Percentiles rank a stretch among this genome's conserved stretches.
These are phyloP conservation scores for Scaptomyza graminum DNA, from an alignment of 1,140 invertebrate genomes.

Conservation along the genomic window DNA sequence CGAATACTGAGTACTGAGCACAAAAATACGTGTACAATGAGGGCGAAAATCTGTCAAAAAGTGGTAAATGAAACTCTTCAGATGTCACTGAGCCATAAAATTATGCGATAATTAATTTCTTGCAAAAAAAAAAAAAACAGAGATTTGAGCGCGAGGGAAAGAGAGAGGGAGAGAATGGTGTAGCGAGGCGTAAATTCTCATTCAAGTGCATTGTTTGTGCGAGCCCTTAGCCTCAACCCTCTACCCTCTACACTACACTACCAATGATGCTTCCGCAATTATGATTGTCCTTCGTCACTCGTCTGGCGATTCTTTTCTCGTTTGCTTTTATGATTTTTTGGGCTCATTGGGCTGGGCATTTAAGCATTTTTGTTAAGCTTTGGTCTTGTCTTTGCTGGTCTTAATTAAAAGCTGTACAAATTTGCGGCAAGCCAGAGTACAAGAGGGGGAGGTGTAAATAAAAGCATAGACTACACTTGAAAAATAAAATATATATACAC, in stretches of 20 bases:
- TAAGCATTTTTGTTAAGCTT: constrained; percentile 31
- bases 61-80: constrained; percentile 82
- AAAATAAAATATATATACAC: not conserved
- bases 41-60: constrained; percentile 75
- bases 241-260: constrained; percentile 30
- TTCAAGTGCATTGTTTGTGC: constrained; percentile 49
- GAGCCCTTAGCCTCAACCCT: constrained; percentile 19
- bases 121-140: constrained; percentile 45
- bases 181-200: constrained; percentile 52
- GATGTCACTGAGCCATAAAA: constrained; percentile 82
- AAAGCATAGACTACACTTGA: not conserved
- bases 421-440: constrained; percentile 44
- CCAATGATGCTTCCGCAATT: constrained; percentile 63
- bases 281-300: constrained; percentile 78
- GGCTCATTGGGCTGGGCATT: constrained; percentile 46
- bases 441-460: not conserved
- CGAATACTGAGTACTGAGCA: not conserved
- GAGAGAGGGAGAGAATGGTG: not conserved
- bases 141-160: constrained; percentile 2
- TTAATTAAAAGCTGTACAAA: constrained; percentile 81
- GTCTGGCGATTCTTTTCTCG: constrained; percentile 43
- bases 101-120: constrained; percentile 84
- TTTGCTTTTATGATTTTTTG: constrained; percentile 24
- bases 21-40: constrained; percentile 27
- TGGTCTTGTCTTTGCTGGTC: constrained; percentile 67